Conservation (phyloP, 2,113 vertebrate species). For the Stomatorhinus ivindoensis region DNA sequence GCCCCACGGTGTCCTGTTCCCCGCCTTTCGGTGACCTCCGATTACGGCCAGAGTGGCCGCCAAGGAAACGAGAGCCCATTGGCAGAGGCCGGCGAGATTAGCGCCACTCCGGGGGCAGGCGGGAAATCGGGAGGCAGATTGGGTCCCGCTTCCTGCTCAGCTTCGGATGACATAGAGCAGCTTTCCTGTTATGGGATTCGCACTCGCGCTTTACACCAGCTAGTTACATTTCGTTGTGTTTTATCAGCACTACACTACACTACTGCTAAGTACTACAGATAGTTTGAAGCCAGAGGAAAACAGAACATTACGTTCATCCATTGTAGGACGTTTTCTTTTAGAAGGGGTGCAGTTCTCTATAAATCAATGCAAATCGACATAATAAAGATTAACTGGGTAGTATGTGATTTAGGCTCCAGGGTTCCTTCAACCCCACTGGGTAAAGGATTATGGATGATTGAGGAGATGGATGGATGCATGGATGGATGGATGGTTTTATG, state of each 20-base stretch:
- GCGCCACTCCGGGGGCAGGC: neutral
- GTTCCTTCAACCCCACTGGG: no score
- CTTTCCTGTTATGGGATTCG: neutral
- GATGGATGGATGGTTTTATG: constrained; percentile 1
- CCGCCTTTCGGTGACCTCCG: neutral
- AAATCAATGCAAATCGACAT: neutral
- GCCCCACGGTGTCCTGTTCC: neutral
- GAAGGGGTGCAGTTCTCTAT: neutral
- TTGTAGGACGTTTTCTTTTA: neutral
- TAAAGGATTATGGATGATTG: neutral
- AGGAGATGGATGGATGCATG: neutral
- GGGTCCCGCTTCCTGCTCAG: neutral
- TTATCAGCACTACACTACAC: no score
- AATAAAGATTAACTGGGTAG: neutral
- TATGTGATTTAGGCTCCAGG: no score
- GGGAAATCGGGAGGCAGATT: neutral
- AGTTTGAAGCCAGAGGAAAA: neutral
- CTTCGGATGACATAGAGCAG: neutral
- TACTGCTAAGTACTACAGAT: no score
- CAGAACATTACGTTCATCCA: neutral
- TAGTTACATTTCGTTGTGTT: neutral
- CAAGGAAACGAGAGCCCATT: neutral
- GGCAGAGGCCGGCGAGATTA: neutral
- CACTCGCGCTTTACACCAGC: neutral
- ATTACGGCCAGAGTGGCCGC: no score